Percentiles rank a stretch among this genome's conserved stretches.
phyloP scores from a whole-genome alignment of 2,888 invertebrate genomes.

The Erynnis tages region DNA sequence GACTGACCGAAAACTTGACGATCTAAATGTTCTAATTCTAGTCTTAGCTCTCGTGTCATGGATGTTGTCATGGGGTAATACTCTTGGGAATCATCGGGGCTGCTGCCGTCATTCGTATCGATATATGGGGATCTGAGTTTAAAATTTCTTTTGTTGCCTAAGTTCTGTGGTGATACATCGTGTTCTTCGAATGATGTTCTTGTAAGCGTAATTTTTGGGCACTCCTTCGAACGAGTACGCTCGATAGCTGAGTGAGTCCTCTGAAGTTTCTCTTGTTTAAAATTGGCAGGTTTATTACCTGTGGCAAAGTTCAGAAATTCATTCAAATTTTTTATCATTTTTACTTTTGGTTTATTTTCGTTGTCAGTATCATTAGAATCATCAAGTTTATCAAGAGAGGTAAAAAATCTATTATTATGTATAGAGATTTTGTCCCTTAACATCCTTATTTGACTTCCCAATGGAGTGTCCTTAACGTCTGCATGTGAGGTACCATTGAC shows the following conservation, averaged over 20 bases:
- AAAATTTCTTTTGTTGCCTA: slow-evolving; percentile 48
- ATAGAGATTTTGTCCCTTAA: slow-evolving; percentile 68
- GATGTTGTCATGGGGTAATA: slow-evolving; percentile 94
- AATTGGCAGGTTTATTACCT: slow-evolving; percentile 73
- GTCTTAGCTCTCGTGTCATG: slow-evolving; percentile 90
- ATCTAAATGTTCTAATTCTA: slow-evolving; percentile 92
- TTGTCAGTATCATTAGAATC: slow-evolving; percentile 55
- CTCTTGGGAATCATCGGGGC: slow-evolving; percentile 90
- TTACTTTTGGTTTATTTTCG: slow-evolving; percentile 63
- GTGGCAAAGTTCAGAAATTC: slow-evolving; percentile 91
- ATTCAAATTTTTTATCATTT: slow-evolving; percentile 89
- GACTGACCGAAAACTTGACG: slow-evolving; percentile 88
- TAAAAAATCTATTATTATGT: slow-evolving; percentile 77
- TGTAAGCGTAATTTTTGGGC: slow-evolving; percentile 61
- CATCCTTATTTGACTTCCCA: slow-evolving; percentile 69
- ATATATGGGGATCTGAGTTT: slow-evolving; percentile 53
- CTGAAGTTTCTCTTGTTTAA: slow-evolving; percentile 56
- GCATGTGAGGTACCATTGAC: slow-evolving; percentile 57
- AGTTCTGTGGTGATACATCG: slow-evolving; percentile 43
- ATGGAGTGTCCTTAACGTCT: slow-evolving; percentile 56
- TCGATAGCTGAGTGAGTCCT: slow-evolving; percentile 64
- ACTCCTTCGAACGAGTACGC: slow-evolving; percentile 51
- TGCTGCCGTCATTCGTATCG: slow-evolving; percentile 81
- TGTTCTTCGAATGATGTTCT: slow-evolving; percentile 62
- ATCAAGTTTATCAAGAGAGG: slow-evolving; percentile 82